phyloP scores from a whole-genome alignment of 2,113 vertebrate species.

The Cricetomys ansorgei region DNA sequence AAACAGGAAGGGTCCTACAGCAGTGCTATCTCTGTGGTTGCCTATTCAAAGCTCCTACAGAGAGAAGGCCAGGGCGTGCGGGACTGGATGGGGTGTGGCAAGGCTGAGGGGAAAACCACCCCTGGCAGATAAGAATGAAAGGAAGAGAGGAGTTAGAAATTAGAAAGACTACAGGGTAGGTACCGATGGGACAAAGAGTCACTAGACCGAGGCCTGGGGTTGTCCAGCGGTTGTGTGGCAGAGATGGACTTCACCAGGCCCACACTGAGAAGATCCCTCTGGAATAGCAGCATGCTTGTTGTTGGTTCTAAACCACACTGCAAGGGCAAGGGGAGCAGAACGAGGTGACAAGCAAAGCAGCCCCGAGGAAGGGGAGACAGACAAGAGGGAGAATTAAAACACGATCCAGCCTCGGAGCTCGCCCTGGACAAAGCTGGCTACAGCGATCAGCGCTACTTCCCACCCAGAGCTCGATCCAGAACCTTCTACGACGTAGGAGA shows the following conservation, averaged over 20 bases:
- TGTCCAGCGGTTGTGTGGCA: rapidly evolving
- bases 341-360: rapidly evolving
- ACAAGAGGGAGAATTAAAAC: rapidly evolving
- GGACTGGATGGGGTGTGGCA: rapidly evolving
- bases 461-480: conserved; percentile 16
- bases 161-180: neutral
- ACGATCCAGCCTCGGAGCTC: neutral
- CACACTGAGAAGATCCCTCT: neutral
- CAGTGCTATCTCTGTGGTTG: neutral
- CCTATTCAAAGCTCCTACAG: neutral
- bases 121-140: neutral
- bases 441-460: neutral
- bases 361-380: neutral
- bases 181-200: neutral
- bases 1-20: neutral
- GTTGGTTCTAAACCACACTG: neutral
- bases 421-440: neutral
- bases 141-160: neutral
- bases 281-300: neutral
- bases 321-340: neutral
- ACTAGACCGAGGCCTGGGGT: neutral
- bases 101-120: too few relatives aligned
- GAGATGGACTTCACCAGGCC: neutral
- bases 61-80: neutral
- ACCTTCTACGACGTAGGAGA: neutral